Evolutionary conservation across 2,888 invertebrate genomes (phyloP), one percentile per base, ranked within the genome.

Genomic region (Myathropa florea): DNA sequence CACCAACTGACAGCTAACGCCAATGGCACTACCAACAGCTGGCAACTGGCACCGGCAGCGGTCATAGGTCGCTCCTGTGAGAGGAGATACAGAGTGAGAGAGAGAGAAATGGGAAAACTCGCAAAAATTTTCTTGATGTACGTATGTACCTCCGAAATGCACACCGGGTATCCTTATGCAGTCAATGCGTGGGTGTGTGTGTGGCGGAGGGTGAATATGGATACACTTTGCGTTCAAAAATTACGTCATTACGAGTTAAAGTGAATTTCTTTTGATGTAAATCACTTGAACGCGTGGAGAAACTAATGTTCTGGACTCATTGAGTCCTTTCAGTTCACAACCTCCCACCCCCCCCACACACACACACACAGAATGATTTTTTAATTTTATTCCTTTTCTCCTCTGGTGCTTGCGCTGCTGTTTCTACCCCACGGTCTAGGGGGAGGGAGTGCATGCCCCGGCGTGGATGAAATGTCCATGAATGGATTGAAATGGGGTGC

Each of bases 231-330:
- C n/a, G 24, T 36, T 21, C 36, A n/a, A 71, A 68, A 59, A 71
- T 39, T 70, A 67, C 26, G 33, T 68, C 55, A 77, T 77, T 61
- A 77, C 77, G 68, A 61, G 33, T 77, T 61, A 77, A 77, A 77
- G 68, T 77, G 68, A 77, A 77, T 77, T 55, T 61, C 68, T 53
- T 61, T 77, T 61, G 61, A 77, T 77, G 77, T 77, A 70, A 77
- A 77, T 77, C 68, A 77, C 68, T 77, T 77, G 61, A 77, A 77
- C 61, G 61, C 30, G 18, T 9, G 18, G 4, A 18, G 53, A 53
- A 18, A 18, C 53, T 53, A 33, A 33, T 33, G 33, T 33, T 12
- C 33, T 33, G 33, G 33, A 33, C 33, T 12, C 33, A 33, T 9
- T 9, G 12, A 30, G 12, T 33, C 12, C 33, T 12, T 33, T 33